Conservation (phyloP, 2,797 vertebrate genomes). For the Kryptolebias ocellatus region DNA sequence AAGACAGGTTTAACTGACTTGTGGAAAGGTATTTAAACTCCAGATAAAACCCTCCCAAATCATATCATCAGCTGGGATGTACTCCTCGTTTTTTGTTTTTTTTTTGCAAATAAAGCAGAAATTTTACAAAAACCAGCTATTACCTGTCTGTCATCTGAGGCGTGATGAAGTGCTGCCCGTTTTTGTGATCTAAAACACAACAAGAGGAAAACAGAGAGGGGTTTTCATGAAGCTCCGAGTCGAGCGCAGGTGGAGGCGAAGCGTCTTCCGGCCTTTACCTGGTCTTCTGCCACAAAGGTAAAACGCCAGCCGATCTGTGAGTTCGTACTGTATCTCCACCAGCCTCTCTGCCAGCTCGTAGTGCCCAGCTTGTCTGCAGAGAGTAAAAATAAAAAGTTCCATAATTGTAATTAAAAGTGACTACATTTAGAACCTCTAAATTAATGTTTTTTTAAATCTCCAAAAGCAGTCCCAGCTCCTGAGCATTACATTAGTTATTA, state of each 20-base stretch:
- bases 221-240: background rate
- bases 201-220: background rate
- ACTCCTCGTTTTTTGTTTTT: no score
- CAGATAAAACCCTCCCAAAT: no score
- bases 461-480: no score
- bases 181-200: slow-evolving; percentile 91
- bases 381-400: slow-evolving; percentile 32
- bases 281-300: slow-evolving; percentile 97
- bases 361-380: slow-evolving; percentile 92
- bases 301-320: slow-evolving; percentile 96
- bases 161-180: slow-evolving; percentile 96
- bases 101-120: background rate
- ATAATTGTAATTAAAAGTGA: slow-evolving; percentile 6
- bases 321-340: slow-evolving; percentile 96
- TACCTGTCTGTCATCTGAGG: slow-evolving; percentile 99
- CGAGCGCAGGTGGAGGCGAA: background rate
- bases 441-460: no score
- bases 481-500: no score
- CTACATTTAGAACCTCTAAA: background rate
- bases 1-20: background rate
- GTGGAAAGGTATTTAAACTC: no score
- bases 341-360: slow-evolving; percentile 94
- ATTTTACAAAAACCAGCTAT: slow-evolving; percentile 40
- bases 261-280: slow-evolving; percentile 78
- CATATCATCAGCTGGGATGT: no score